These are phyloP conservation scores for Pachycephala philippinensis DNA, from an alignment of 2,113 vertebrate genomes.

Conservation along the genomic window DNA sequence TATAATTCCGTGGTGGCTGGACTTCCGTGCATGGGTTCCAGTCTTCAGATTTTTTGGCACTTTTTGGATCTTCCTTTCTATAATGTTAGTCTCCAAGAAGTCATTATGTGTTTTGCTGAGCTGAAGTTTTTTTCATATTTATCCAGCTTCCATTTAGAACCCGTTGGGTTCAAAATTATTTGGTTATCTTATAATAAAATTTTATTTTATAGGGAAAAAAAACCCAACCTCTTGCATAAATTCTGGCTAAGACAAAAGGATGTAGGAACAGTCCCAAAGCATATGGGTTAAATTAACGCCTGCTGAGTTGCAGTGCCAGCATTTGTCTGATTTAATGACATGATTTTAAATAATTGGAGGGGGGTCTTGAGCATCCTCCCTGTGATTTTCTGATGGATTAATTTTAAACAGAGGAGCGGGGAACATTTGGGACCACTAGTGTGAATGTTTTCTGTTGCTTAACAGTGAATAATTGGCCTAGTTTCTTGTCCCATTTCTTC, in stretches of 20 bases:
- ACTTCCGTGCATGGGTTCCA: not conserved
- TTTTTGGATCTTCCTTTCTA: not conserved
- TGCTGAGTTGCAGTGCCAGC: constrained; percentile 55
- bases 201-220: constrained; percentile 21
- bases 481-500: constrained; percentile 37
- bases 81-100: not conserved
- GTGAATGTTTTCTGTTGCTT: constrained; percentile 37
- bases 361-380: constrained; percentile 27
- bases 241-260: constrained; percentile 43
- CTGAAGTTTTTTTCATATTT: not conserved
- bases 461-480: constrained; percentile 54
- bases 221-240: not conserved
- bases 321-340: constrained; percentile 59
- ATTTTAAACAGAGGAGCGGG: constrained; percentile 37
- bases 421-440: constrained; percentile 47
- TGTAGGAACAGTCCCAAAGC: constrained; percentile 50
- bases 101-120: not conserved
- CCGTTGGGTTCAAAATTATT: not conserved
- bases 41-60: not conserved
- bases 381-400: constrained; percentile 53
- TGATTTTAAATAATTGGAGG: constrained; percentile 55
- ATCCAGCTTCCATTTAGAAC: constrained; percentile 5
- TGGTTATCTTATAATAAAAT: not conserved
- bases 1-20: not conserved
- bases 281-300: constrained; percentile 61